Evolutionary conservation across 2,888 invertebrate genomes (phyloP).

Genomic region (Pseudoips prasinana): DNA sequence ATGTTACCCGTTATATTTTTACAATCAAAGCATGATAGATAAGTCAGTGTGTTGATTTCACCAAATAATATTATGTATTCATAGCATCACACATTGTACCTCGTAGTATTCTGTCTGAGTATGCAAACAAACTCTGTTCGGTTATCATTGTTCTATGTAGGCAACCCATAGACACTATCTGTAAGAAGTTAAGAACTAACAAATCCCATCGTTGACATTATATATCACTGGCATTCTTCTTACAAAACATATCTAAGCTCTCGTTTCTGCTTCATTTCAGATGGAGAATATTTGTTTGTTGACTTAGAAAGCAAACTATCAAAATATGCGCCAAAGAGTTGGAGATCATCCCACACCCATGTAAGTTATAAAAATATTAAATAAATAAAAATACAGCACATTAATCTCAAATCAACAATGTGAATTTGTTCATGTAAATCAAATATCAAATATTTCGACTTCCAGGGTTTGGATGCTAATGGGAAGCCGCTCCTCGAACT

Average conservation of each 20-base stretch:
- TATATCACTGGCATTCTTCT: too few species aligned
- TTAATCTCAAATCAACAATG: too few species aligned
- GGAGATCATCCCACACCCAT: slow-evolving; percentile 96
- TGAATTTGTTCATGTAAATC: too few species aligned
- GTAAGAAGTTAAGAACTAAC: too few species aligned
- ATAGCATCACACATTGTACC: slow-evolving; percentile 46
- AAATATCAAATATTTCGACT: too few species aligned
- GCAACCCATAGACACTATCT: too few species aligned
- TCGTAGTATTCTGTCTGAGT: slow-evolving; percentile 43
- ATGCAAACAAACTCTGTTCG: slow-evolving; percentile 49
- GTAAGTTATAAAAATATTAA: slow-evolving; percentile 77
- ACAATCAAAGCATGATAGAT: neutral
- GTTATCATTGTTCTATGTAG: slow-evolving; percentile 39
- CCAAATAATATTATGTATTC: slow-evolving; percentile 48
- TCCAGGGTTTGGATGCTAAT: slow-evolving; percentile 93
- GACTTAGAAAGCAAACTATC: slow-evolving; percentile 97
- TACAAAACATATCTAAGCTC: too few species aligned
- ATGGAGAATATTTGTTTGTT: slow-evolving; percentile 97
- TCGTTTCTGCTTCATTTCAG: slow-evolving; percentile 81
- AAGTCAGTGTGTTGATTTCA: slow-evolving; percentile 32
- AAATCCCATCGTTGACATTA: too few species aligned
- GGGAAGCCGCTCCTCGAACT: slow-evolving; percentile 94
- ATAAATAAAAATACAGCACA: neutral
- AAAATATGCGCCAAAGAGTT: slow-evolving; percentile 97
- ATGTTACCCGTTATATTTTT: too few species aligned